A percentile compares a stretch with the other conserved stretches of the same genome.
phyloP scores from a whole-genome alignment of 2,797 vertebrate species.

The Telmatherina bonti region DNA sequence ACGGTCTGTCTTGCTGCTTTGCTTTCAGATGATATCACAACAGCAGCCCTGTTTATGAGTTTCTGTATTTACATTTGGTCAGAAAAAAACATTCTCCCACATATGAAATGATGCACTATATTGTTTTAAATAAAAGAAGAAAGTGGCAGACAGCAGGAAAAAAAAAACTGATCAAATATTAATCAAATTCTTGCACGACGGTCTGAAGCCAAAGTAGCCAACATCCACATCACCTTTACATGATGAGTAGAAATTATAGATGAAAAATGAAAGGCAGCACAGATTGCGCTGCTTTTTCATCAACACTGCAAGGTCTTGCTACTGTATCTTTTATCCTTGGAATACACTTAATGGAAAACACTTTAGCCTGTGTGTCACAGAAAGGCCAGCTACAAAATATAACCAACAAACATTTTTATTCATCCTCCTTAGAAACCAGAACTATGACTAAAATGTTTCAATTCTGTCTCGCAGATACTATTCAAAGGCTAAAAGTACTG shows the following conservation, averaged over 20 bases:
- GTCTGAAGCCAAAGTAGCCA: slow-evolving; percentile 10
- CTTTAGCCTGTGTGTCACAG: slow-evolving; percentile 2
- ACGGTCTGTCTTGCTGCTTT: not conserved
- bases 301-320: not conserved
- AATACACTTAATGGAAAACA: slow-evolving; percentile 17
- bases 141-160: not conserved
- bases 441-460: not conserved
- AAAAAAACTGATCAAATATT: too few species aligned
- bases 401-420: slow-evolving; percentile 20
- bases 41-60: not conserved
- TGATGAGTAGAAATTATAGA: slow-evolving; percentile 10
- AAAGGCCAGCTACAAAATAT: not conserved
- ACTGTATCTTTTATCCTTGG: slow-evolving; percentile 21
- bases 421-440: not conserved
- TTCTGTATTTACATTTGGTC: slow-evolving; percentile 6
- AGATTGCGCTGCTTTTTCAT: too few species aligned
- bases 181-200: too few species aligned
- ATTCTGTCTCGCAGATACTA: slow-evolving; percentile 3
- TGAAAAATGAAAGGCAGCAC: slow-evolving; percentile 14
- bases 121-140: slow-evolving; percentile 1
- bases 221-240: not conserved
- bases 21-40: not conserved
- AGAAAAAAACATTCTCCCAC: not conserved
- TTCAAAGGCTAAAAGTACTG: slow-evolving; percentile 5
- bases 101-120: not conserved